Percentiles rank a stretch among this genome's conserved stretches.
Conservation (phyloP, 2,797 vertebrate species). For the Strix occidentalis region DNA sequence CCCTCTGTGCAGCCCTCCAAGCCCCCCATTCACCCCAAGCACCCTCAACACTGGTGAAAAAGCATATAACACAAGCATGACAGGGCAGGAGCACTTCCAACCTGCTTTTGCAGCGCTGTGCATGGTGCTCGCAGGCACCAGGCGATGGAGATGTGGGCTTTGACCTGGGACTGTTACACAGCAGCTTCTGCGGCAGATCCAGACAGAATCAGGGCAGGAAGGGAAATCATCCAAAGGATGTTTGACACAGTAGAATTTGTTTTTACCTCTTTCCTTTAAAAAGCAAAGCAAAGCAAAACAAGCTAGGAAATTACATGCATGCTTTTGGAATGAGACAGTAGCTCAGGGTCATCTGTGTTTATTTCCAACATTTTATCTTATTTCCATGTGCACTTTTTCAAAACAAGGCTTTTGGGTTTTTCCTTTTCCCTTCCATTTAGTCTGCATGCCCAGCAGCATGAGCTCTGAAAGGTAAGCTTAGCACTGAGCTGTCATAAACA, state of each 20-base stretch:
- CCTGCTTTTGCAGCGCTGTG: too few relatives aligned
- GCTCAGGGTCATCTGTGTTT: constrained; percentile 52
- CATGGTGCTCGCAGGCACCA: background rate
- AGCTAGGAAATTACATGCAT: constrained; percentile 42
- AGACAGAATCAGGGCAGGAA: constrained; percentile 30
- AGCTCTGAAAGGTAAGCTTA: background rate
- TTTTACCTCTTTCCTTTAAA: constrained; percentile 56
- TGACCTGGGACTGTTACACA: background rate
- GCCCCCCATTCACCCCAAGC: background rate
- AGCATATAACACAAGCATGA: rapidly evolving
- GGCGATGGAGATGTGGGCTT: background rate
- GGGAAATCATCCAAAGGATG: constrained; percentile 5
- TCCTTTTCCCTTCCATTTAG: background rate
- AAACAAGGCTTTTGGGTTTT: background rate
- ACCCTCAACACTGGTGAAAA: background rate
- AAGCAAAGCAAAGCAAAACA: constrained; percentile 31
- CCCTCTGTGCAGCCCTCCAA: background rate
- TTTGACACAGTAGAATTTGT: constrained; percentile 15
- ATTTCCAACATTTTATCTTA: constrained; percentile 38
- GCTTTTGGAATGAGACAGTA: constrained; percentile 37
- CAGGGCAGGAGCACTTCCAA: background rate
- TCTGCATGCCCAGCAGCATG: background rate
- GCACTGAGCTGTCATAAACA: background rate
- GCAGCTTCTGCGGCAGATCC: background rate
- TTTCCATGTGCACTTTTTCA: constrained; percentile 7